A percentile compares a stretch with the other conserved stretches of the same genome.
Evolutionary conservation across 2,888 invertebrate species (phyloP).

Genomic region (Tillus elongatus): DNA sequence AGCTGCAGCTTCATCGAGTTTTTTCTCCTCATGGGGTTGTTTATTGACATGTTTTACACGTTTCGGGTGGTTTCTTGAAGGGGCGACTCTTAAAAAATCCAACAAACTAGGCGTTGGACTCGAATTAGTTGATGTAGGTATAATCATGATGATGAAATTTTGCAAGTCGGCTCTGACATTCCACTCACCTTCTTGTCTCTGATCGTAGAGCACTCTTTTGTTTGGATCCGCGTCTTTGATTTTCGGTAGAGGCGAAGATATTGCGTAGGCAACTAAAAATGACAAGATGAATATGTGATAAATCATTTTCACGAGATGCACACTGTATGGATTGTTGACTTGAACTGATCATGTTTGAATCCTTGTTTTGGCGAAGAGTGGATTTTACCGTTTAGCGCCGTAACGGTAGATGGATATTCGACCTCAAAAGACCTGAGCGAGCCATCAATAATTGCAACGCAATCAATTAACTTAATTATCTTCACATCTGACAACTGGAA

Average conservation of each 20-base stretch:
- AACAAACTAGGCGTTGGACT: conserved; percentile 23
- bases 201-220: conserved; percentile 47
- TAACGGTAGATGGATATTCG: too few relatives aligned
- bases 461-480: too few relatives aligned
- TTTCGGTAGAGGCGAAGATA: conserved; percentile 12
- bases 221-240: neutral
- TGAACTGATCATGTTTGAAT: conserved; percentile 9
- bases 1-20: conserved; percentile 18
- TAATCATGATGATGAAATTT: conserved; percentile 61
- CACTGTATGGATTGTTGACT: conserved; percentile 4
- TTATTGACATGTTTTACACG: conserved; percentile 18
- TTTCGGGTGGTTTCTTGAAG: conserved; percentile 21
- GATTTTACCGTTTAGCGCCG: conserved; percentile 24
- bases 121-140: conserved; percentile 23
- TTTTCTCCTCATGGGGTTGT: conserved; percentile 27
- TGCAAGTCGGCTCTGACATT: conserved; percentile 64
- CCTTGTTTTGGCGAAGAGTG: conserved; percentile 19
- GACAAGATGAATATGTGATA: conserved; percentile 3
- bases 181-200: conserved; percentile 65
- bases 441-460: too few relatives aligned
- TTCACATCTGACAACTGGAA: too few relatives aligned
- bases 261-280: neutral
- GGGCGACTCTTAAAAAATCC: conserved; percentile 32
- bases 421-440: too few relatives aligned
- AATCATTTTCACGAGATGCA: conserved; percentile 6